phyloP scores from a whole-genome alignment of 2,113 vertebrate genomes.

The Tympanuchus pallidicinctus region DNA sequence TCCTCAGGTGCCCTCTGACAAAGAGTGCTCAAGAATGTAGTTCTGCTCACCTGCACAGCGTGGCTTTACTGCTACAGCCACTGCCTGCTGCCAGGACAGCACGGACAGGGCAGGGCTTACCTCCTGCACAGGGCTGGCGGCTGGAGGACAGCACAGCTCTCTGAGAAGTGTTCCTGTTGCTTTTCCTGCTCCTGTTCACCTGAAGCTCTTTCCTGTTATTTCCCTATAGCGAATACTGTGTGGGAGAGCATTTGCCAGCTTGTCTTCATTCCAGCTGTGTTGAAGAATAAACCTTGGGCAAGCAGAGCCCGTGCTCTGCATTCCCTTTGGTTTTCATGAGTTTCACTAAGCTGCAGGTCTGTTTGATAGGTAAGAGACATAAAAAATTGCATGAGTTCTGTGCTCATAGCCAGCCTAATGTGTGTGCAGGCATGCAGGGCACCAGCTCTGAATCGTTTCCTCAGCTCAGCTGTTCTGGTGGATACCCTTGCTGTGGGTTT shows the following conservation, averaged over 20 bases:
- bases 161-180: not conserved
- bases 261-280: not conserved
- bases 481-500: not conserved
- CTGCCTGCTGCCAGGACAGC: not conserved
- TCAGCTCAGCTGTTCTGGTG: not conserved
- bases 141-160: not conserved
- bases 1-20: constrained; percentile 21
- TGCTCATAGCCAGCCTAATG: not conserved
- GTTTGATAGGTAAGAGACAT: not conserved
- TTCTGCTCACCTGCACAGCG: rapidly evolving
- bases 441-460: not conserved
- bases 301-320: not conserved
- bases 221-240: not conserved
- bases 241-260: not conserved
- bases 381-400: not conserved
- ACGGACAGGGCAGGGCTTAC: not conserved
- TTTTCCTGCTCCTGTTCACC: not conserved
- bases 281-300: not conserved
- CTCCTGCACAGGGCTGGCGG: not conserved
- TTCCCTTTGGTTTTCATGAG: not conserved
- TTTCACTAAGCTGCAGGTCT: not conserved
- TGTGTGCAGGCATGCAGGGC: not conserved
- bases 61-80: not conserved
- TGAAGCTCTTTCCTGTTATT: not conserved
- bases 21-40: not conserved